Evolutionary conservation across 2,888 invertebrate genomes (phyloP), one percentile per base, ranked within the genome.

Genomic region (Argyra leucocephala): DNA sequence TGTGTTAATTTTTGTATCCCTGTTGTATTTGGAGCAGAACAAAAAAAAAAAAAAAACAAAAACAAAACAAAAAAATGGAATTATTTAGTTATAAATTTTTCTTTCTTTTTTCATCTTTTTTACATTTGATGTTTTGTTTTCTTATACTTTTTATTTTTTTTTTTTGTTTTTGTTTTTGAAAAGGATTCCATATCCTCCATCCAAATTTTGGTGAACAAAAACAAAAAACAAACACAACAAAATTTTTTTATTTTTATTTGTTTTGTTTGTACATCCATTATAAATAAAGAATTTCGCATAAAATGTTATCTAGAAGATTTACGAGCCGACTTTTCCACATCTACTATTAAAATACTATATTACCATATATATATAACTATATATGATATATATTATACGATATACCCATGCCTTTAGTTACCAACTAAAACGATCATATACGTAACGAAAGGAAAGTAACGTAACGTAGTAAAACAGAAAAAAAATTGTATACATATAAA

Each of bases 251-350:
- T 48, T 12, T 48, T 48, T 18, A 48, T 48, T 48, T 48, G 48
- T 48, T 48, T 48, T 48, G 48, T 48, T 48, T 48, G 48, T 48
- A 48, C 48, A 48, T 48, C 48, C 15, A 48, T 48, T 48, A 48
- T 48, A 48, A 48, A 48, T 48, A 48, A 48, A 48, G 48, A 48
- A 48, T 48, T 48, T 48, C 48, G 48, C 48, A 48, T 48, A 48
- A 48, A 48, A 48, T 48, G 48, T 48, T 48, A 48, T 48, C 48
- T 48, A 4, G 48, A 48, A 48, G 48, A 48, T 48, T 48, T 48
- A 48, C 48, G 48, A 48, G 48, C 48, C 48, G 48, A 48, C 48
- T 48, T 48, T 48, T 48, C 48, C 48, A 48, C 48, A n/a, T 48
- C 48, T 48, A 48, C 48, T n/a, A 12, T 12, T 37, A n/a, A n/a